A percentile compares a stretch with the other conserved stretches of the same genome.
Conservation (phyloP, 2,113 vertebrate species). For the Dromiciops gliroides region DNA sequence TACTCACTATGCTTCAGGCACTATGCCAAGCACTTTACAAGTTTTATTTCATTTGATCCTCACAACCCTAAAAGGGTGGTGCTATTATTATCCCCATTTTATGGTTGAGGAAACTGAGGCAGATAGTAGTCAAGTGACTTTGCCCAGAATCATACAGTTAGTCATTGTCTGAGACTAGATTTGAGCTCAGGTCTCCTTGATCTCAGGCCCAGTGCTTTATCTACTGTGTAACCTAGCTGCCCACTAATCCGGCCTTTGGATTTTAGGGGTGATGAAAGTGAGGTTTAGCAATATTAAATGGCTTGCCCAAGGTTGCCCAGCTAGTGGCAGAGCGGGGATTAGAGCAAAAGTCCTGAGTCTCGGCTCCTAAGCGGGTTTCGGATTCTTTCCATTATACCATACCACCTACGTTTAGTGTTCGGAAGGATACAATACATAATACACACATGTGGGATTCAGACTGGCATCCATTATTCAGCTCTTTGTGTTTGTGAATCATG, state of each 20-base stretch:
- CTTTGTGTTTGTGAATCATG: constrained; percentile 42
- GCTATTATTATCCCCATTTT: not conserved
- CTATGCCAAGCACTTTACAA: not conserved
- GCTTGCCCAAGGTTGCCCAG: not conserved
- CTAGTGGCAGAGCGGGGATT: not conserved
- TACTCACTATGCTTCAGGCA: not conserved
- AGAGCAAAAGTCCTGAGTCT: not conserved
- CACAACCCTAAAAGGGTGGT: not conserved
- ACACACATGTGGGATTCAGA: constrained; percentile 8
- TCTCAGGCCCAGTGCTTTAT: not conserved
- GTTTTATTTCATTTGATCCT: not conserved
- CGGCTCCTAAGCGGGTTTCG: not conserved
- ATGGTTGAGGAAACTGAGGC: not conserved
- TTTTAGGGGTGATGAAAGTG: not conserved
- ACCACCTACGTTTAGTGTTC: not conserved
- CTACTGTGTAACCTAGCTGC: not conserved
- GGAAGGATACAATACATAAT: constrained; percentile 23
- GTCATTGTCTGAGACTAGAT: not conserved
- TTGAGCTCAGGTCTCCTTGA: not conserved
- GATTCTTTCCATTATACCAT: not conserved
- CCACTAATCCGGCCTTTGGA: not conserved
- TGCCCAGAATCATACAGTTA: not conserved
- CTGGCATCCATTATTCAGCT: constrained; percentile 36
- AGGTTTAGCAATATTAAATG: not conserved
- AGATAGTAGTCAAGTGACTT: not conserved